Evolutionary conservation across 2,113 vertebrate species (phyloP).

Genomic region (Alligator sinensis): DNA sequence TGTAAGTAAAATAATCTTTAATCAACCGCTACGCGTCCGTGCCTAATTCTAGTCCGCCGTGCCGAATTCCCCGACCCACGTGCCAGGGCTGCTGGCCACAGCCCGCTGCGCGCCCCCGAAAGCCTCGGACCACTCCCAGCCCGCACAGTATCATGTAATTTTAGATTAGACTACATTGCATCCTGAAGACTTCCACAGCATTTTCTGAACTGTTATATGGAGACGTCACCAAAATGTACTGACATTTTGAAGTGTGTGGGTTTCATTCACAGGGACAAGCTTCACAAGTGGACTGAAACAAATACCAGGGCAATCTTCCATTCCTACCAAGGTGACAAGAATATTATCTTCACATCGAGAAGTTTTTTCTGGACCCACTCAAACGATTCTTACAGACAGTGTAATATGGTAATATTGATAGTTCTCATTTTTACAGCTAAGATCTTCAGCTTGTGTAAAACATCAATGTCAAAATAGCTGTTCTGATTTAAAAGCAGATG

Average conservation of each 20-base stretch:
- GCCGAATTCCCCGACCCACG: no score
- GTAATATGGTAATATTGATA: background rate
- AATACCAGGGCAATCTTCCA: background rate
- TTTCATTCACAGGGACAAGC: background rate
- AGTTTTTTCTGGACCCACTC: background rate
- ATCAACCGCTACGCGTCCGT: no score
- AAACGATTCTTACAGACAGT: background rate
- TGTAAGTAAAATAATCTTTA: no score
- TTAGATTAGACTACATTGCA: background rate
- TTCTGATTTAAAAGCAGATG: background rate
- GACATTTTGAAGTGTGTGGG: background rate
- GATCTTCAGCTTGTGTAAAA: background rate
- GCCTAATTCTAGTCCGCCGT: no score
- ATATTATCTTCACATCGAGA: rapidly evolving
- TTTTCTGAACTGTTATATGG: background rate
- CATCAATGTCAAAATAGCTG: background rate
- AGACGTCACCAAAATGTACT: background rate
- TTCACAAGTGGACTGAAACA: background rate
- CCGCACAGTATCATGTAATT: background rate
- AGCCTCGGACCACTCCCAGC: no score
- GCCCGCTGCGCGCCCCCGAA: no score
- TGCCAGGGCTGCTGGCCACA: no score
- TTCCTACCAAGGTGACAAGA: rapidly evolving
- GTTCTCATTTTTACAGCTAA: background rate
- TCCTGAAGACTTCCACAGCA: background rate